Evolutionary conservation across 1,140 invertebrate species (phyloP), one percentile per base, ranked within the genome.

Genomic region (Pissodes strobi): DNA sequence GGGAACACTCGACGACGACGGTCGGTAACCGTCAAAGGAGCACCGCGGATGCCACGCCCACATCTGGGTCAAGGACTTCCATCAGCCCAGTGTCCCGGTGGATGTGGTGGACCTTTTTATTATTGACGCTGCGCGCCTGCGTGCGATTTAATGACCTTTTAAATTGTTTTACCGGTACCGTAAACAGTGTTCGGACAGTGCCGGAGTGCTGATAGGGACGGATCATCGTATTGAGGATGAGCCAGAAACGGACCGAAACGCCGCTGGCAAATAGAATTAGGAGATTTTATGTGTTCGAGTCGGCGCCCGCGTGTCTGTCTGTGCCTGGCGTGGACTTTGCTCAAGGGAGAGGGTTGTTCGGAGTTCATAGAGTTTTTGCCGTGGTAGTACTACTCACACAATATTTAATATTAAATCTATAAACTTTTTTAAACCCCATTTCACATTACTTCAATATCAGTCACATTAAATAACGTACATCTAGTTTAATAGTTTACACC

Each of bases 151-250:
- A 59, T 69, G 68, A 74, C 70, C 49, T 70, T 64, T 67, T 72
- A 67, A 71, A 73, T 72, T 74, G 71, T 72, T 77, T 74, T 66
- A 70, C 72, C 69, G 73, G 74, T 74, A 76, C 74, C 72, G 76
- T 69, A 70, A 69, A 67, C 69, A 67, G 77, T 75, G 75, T 73
- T 69, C 72, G 77, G 75, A 78, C 73, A 71, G 71, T 75, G 56
- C 69, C 69, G 69, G 62, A 71, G 67, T 73, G 61, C 68, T 74
- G 73, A 74, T 75, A 63, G 57, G 58, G 39, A 58, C 62, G 57
- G 64, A 67, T 67, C 70, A 69, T 74, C 45, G 45, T 21, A 27
- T 22, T 27, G 39, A 39, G 18, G 15, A 34, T 45, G 48, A 56
- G 25, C 46, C 39, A 46, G 39, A 43, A 23, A 63, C 38, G 49